Evolutionary conservation across 2,113 vertebrate genomes (phyloP).

Genomic region (Lonchura striata): DNA sequence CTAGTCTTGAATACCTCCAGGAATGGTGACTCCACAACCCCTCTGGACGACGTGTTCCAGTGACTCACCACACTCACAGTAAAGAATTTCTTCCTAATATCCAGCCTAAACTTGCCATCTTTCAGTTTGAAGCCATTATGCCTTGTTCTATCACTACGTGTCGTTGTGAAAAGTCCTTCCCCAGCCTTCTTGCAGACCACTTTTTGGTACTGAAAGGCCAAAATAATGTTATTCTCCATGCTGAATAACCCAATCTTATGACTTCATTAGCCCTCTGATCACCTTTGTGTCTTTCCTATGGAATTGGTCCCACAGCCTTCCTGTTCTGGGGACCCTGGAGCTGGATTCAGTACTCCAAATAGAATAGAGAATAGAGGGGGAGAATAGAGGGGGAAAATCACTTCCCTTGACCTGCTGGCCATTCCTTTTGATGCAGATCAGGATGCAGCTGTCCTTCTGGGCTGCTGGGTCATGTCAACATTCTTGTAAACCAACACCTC

Average conservation of each 20-base stretch:
- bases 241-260: background rate
- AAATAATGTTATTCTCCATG: background rate
- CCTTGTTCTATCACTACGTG: background rate
- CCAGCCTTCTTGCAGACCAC: background rate
- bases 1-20: background rate
- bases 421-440: background rate
- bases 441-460: background rate
- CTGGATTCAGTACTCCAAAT: background rate
- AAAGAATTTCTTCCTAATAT: background rate
- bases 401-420: background rate
- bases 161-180: background rate
- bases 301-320: background rate
- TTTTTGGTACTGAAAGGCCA: background rate
- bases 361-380: background rate
- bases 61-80: background rate
- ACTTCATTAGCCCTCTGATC: background rate
- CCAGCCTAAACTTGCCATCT: background rate
- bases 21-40: background rate
- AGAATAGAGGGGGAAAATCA: background rate
- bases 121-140: background rate
- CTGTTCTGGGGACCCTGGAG: background rate
- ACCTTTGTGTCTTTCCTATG: background rate
- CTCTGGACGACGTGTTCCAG: background rate
- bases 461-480: background rate
- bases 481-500: background rate